A percentile compares a stretch with the other conserved stretches of the same genome.
These are phyloP conservation scores for Tetranychus truncatus DNA, from an alignment of 2,888 invertebrate genomes.

Conservation along the genomic window DNA sequence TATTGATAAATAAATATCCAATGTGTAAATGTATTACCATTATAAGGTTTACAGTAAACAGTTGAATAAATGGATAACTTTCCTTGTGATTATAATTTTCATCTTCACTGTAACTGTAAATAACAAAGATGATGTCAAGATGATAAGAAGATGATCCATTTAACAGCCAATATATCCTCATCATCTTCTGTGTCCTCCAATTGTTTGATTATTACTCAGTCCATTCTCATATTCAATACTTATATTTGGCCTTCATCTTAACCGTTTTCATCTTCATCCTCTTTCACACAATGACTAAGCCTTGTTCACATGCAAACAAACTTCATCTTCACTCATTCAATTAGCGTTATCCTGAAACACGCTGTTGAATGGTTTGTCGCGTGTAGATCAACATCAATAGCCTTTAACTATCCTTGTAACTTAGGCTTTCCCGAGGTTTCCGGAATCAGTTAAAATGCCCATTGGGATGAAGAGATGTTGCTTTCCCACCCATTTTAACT, in stretches of 20 bases:
- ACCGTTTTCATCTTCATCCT: background rate
- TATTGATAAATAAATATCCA: no score
- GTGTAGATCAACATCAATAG: background rate
- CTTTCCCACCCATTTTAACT: background rate
- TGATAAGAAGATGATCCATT: no score
- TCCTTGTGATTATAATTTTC: no score
- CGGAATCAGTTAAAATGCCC: slow-evolving; percentile 1
- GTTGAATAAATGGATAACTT: no score
- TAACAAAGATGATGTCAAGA: no score
- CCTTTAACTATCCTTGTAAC: slow-evolving; percentile 1
- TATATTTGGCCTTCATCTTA: background rate
- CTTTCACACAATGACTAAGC: background rate
- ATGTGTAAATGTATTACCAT: no score
- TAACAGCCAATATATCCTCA: no score
- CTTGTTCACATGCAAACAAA: background rate
- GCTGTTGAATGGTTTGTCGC: background rate
- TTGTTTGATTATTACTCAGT: no score
- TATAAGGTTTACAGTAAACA: no score
- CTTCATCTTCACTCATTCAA: background rate
- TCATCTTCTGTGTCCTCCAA: no score
- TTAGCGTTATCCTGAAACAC: background rate
- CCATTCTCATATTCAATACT: no score
- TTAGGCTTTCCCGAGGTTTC: background rate
- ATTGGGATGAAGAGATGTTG: background rate
- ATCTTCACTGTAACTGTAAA: no score